These are phyloP conservation scores for Ptychoptera albimana DNA, from an alignment of 2,888 invertebrate genomes.

Conservation along the genomic window DNA sequence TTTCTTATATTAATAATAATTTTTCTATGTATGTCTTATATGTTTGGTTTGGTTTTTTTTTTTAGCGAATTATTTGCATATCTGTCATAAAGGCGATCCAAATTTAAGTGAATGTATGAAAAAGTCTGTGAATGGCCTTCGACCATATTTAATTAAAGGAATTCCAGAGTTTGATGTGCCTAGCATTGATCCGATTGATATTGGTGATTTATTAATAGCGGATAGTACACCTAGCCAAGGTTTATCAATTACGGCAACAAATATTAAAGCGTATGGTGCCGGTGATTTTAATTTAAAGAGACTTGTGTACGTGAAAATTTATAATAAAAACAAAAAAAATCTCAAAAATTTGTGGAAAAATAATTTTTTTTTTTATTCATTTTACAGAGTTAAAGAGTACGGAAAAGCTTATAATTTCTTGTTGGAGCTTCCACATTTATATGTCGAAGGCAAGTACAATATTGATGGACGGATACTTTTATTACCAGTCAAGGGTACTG, in stretches of 20 bases:
- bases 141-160: constrained; percentile 38
- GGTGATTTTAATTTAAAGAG: constrained; percentile 6
- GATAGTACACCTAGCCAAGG: constrained; percentile 5
- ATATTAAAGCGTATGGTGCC: constrained; percentile 7
- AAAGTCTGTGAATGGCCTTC: constrained; percentile 37
- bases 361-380: constrained; percentile 2
- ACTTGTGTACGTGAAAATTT: constrained; percentile 3
- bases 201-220: constrained; percentile 7
- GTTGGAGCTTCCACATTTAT: constrained; percentile 33
- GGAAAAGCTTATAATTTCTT: constrained; percentile 25
- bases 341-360: background rate
- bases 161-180: constrained; percentile 46
- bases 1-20: background rate
- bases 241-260: constrained; percentile 5
- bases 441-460: constrained; percentile 34
- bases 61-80: constrained; percentile 42
- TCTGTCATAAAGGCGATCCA: constrained; percentile 42
- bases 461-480: constrained; percentile 36
- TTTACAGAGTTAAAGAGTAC: constrained; percentile 26
- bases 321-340: background rate
- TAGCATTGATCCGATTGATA: constrained; percentile 38
- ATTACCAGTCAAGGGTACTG: constrained; percentile 36
- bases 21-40: background rate
- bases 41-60: constrained; percentile 9
- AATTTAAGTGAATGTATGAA: constrained; percentile 41